phyloP scores from a whole-genome alignment of 1,140 invertebrate species.

The Drosophila carrolli region DNA sequence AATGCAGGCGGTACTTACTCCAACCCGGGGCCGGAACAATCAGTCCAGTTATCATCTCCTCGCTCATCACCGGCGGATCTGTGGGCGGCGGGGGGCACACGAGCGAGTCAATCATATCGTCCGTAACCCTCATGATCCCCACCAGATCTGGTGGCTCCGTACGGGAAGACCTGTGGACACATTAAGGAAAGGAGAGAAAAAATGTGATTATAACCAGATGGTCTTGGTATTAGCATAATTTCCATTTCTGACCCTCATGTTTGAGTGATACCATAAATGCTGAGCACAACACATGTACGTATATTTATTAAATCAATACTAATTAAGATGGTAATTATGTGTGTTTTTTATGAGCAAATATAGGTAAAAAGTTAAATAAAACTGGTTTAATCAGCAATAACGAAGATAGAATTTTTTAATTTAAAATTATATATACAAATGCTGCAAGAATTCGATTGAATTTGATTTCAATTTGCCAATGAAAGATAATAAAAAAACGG shows the following conservation, averaged over 20 bases:
- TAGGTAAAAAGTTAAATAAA: background rate
- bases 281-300: background rate
- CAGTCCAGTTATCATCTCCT: slow-evolving; percentile 97
- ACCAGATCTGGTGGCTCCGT: slow-evolving; percentile 96
- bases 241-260: background rate
- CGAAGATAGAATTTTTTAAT: no score
- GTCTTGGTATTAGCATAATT: slow-evolving; percentile 22
- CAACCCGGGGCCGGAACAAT: slow-evolving; percentile 97
- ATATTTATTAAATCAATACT: slow-evolving; percentile 4
- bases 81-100: slow-evolving; percentile 98
- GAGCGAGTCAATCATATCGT: slow-evolving; percentile 97
- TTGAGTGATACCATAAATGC: background rate
- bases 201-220: slow-evolving; percentile 2
- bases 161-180: slow-evolving; percentile 90
- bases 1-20: slow-evolving; percentile 88
- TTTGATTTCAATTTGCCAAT: no score
- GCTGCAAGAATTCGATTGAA: no score
- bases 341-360: background rate
- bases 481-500: no score
- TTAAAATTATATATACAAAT: no score
- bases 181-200: slow-evolving; percentile 4
- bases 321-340: slow-evolving; percentile 7
- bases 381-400: no score
- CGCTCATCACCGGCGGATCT: slow-evolving; percentile 95
- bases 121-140: slow-evolving; percentile 92